Base-by-base conservation (phyloP, 92 coral and sea anemone species). In the Paramuricea clavata region DNA sequence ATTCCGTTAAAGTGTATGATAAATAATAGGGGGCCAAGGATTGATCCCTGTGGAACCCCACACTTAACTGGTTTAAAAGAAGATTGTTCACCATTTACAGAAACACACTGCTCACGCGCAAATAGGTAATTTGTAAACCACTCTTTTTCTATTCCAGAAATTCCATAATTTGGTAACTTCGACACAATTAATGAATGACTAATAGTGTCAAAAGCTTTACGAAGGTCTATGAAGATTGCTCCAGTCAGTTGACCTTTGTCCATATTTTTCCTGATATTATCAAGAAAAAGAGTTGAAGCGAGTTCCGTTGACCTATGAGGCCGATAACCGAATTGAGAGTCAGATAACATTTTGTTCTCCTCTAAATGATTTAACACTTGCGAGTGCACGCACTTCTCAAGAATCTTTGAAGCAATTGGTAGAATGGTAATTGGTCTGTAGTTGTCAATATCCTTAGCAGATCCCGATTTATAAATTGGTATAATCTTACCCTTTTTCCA, bases 81-180 rank as follows among this genome's bases (percentile, higher is more conserved):
- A 70, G 77, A 74, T 74, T 15, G 17, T 21, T 36, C 80, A 43
- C 57, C 80, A 44, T 74, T 74, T 23, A 74, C 16, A 11, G 80
- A 44, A 74, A 74, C 80, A 36, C 80, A 36, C 22, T 74, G 80
- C 80, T 36, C 7, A 22, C 80, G 57, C 9, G 31, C 57, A 47
- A 74, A 74, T 44, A 36, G n/a, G 13, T 74, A 74, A 70, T 70
- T 70, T 70, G 77, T 70, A 70, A 70, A 70, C 77, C 77, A 70
- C 27, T 70, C 76, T 39, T 21, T 69, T 17, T 69, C 76, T 69
- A 9, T 33, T 11, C 77, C 50, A 33, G 30, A 33, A 35, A 70
- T 70, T 74, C 57, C 80, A 43, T 44, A 74, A 1, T 74, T 30
- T 36, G 80, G 60, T 74, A 74, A 35, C 80, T 74, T 74, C 42